Conservation (phyloP, 2,113 vertebrate genomes). For the Hepsetus odoe region DNA sequence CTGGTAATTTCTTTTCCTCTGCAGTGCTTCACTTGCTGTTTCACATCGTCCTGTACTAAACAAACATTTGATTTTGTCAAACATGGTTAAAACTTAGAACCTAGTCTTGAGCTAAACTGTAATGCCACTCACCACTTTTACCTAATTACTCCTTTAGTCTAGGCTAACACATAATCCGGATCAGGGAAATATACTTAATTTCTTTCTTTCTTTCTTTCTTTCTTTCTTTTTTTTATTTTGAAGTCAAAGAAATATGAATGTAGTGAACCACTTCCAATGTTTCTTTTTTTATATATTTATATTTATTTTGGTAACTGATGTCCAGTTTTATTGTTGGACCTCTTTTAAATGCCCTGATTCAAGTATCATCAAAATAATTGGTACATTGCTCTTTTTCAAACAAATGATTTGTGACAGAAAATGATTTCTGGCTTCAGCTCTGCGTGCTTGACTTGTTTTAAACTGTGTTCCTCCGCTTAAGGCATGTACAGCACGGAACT, state of each 20-base stretch:
- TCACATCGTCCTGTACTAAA: too few species aligned
- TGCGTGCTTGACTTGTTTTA: not conserved
- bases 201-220: not conserved
- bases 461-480: conserved; percentile 57
- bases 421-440: not conserved
- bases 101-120: too few species aligned
- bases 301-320: not conserved
- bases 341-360: not conserved
- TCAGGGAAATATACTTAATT: too few species aligned
- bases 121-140: too few species aligned
- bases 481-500: conserved; percentile 95
- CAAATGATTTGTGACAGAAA: not conserved
- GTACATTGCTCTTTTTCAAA: not conserved
- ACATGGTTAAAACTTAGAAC: too few species aligned
- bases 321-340: not conserved
- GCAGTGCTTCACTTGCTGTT: too few species aligned
- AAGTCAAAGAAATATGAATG: not conserved
- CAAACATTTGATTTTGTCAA: too few species aligned
- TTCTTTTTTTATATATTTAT: too few species aligned
- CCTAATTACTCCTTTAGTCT: too few species aligned
- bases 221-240: too few species aligned
- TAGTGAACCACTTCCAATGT: not conserved
- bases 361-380: not conserved
- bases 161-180: too few species aligned
- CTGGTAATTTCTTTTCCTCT: conserved; percentile 76